Base-by-base conservation (phyloP, 2,797 vertebrate species). In the Acropternis orthonyx region DNA sequence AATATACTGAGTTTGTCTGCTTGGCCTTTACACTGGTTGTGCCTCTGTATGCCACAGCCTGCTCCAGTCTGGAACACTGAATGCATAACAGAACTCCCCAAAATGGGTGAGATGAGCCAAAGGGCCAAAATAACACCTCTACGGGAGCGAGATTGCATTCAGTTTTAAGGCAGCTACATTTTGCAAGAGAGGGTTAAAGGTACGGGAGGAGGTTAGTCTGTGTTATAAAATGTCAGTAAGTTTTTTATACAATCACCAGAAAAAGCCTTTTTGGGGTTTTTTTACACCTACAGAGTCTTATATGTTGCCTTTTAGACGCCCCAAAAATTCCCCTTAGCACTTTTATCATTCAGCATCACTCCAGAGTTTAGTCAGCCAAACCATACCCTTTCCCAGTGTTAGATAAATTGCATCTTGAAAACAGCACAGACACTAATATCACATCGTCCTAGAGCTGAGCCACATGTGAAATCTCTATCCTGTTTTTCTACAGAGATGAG, bases 301-400 rank as follows among this genome's bases (percentile, higher is more conserved):
- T 65, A 95, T 41, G 61, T 95, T 97, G 84, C 71, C 77, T 96
- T 92, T 96, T 34, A 93, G 95, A 91, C 34, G 43, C 97, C 98
- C 92, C 91, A 12, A 97, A 98, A 98, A 98, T 98, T 97, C 97
- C 98, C 98, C 98, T 97, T 79, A 97, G 91, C 93, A 68, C 95
- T 97, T 96, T 97, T 98, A 98, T 97, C 96, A 36, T 92, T 95
- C 65, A 85, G 10, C 95, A 98, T 97, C 97, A 74, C 97, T 98
- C 96, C 97, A 95, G 96, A 96, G 94, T 97, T 98, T 97, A 98
- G 97, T 98, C 98, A 98, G 96, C 97, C 92, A 98, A 98, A 97
- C 97, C 97, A 97, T 97, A 97, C 95, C 96, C 96, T 98, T 97
- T 97, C 96, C 97, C 97, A 98, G 94, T 63, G 95, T 96, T 95